These are phyloP conservation scores for Heliconius hortense DNA, from an alignment of 2,888 invertebrate species.

Conservation along the genomic window DNA sequence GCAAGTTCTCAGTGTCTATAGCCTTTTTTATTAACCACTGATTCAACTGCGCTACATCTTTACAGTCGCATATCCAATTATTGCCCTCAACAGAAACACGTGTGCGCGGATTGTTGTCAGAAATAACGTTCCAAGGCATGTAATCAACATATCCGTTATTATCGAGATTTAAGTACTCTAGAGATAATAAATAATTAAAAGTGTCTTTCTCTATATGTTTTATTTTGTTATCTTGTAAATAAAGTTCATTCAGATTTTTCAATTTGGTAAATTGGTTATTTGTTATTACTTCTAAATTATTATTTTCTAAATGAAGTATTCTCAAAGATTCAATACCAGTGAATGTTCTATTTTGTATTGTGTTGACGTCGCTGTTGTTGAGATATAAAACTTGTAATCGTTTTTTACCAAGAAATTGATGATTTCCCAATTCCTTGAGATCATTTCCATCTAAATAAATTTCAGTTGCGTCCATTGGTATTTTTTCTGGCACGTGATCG, in stretches of 20 bases:
- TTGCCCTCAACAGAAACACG: constrained; percentile 88
- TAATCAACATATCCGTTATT: constrained; percentile 90
- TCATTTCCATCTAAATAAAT: constrained; percentile 92
- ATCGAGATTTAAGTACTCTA: constrained; percentile 88
- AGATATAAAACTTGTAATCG: constrained; percentile 89
- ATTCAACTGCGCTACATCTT: constrained; percentile 85
- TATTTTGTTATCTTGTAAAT: constrained; percentile 89
- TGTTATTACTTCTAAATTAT: constrained; percentile 85
- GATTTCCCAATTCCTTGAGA: constrained; percentile 89
- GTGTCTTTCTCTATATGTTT: constrained; percentile 88
- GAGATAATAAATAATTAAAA: constrained; percentile 86
- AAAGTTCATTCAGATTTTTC: constrained; percentile 87
- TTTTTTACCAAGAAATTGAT: constrained; percentile 93
- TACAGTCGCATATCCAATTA: constrained; percentile 92
- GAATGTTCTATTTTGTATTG: constrained; percentile 90
- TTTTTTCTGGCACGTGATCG: constrained; percentile 87
- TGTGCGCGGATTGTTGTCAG: constrained; percentile 85
- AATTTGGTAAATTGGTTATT: constrained; percentile 91
- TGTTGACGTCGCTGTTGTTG: constrained; percentile 89
- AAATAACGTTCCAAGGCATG: constrained; percentile 87
- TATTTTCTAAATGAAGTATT: constrained; percentile 89
- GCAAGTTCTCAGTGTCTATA: constrained; percentile 85
- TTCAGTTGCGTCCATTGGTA: constrained; percentile 95
- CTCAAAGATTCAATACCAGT: constrained; percentile 89
- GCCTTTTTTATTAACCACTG: constrained; percentile 87